Base-by-base conservation (phyloP, 1,140 invertebrate species). In the Antheraea mylitta region DNA sequence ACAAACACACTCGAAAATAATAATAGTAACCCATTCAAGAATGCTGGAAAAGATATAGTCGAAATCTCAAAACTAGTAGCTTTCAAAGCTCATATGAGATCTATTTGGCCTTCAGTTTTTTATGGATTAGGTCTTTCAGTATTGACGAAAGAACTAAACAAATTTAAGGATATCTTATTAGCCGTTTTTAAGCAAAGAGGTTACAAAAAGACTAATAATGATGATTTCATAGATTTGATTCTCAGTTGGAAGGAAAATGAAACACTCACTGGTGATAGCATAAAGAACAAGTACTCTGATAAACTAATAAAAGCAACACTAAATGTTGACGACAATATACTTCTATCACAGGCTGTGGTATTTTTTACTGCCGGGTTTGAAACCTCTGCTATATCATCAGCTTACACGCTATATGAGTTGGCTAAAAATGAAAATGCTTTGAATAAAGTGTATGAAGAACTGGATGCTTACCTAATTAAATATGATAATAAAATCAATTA, bases 401-500 rank as follows among this genome's bases (percentile, higher is more conserved):
- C 91, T 4, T 94, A 93, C 67, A 84, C 90, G 6, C 72, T 94
- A 0, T 95, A 93, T 72, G 91, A 93, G 58, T 77, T 96, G 48
- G 94, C 95, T 0, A 84, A 91, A 58, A 83, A 95, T 75, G 91
- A 92, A 13, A 93, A 94, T 2, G 74, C 93, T 48, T 95, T 96
- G 76, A 76, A 93, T 0, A 92, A 88, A 72, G 76, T 94, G 0
- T 76, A 88, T 10, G 75, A 90, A 30, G 95, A 96, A 88, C 93
- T 96, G 0, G 82, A 91, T 13, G 72, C 78, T 30, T 82, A 91
- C 10, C 69, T 92, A 18, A 38, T 72, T 9, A 77, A 81, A 67
- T 74, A 92, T 62, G 63, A 84, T 8, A 91, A 89, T 0, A 74
- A 91, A 59, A 19, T 93, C 18, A 86, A 78, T 0, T 81, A 78